Base-by-base conservation (phyloP, 2,888 invertebrate species). In the Isoperla grammatica region DNA sequence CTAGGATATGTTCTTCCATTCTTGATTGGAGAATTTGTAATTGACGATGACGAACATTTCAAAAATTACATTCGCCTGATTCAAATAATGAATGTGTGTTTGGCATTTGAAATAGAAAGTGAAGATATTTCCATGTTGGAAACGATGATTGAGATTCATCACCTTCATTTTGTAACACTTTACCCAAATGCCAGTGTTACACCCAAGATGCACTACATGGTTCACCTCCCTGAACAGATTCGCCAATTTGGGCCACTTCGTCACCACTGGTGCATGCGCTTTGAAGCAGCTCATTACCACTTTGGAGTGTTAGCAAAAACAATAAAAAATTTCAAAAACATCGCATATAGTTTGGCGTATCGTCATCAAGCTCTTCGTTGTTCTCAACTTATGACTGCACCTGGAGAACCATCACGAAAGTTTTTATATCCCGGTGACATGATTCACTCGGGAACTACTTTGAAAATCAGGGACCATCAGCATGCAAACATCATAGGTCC, bases 1-100 rank as follows among this genome's bases (percentile, higher is more conserved):
- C 49, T 68, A 3, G 60, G 61, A 29, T 63, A 66, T 46, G 64
- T 65, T 15, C 49, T 68, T 42, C 65, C 63, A 45, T 67, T 68
- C 46, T 46, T 68, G 53, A 65, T 68, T 17, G 40, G 29, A 1
- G 64, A 66, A 50, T 66, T 64, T 64, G 59, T 65, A 23, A 57
- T 17, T 3, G 23, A 58, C 9, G 19, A 40, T 22, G 37, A 56
- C 48, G 59, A 59, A 20, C 35, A 56, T 17, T 46, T 65, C 3
- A 37, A 46, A 23, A 64, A 61, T 49, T 60, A 60, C 46, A 54
- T 63, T 17, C 20, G 39, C 29, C 56, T 66, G 35, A 57, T 66
- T 17, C 65, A 68, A 56, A 67, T 68, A 15, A 17, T 66, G 29
- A 67, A 67, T 54, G 13, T 65, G 20, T 61, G 60, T 61, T 45